Percentiles rank a stretch among this genome's conserved stretches.
Evolutionary conservation across 1,140 invertebrate genomes (phyloP).

Genomic region (Calliphora vicina): DNA sequence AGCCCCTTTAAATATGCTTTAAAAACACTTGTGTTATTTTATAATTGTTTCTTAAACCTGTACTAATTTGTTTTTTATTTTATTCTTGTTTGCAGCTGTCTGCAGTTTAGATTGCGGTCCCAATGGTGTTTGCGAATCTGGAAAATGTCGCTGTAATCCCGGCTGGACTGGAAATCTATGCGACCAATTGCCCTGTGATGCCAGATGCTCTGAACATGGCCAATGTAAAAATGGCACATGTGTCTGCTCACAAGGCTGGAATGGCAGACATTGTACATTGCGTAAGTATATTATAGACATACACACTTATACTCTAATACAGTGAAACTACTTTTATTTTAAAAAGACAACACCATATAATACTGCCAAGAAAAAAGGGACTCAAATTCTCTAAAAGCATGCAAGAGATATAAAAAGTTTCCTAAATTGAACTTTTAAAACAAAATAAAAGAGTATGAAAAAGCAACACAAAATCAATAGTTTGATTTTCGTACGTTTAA

Average conservation of each 20-base stretch:
- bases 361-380: neutral
- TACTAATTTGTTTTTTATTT: constrained; percentile 6
- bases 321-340: no score
- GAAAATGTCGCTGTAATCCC: constrained; percentile 86
- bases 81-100: constrained; percentile 70
- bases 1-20: neutral
- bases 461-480: neutral
- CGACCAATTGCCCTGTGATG: constrained; percentile 87
- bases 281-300: constrained; percentile 73
- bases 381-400: neutral
- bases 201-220: constrained; percentile 93
- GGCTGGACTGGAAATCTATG: constrained; percentile 93
- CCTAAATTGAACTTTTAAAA: neutral
- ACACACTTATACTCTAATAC: neutral
- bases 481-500: neutral
- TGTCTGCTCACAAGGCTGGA: constrained; percentile 96
- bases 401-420: neutral
- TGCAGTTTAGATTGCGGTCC: constrained; percentile 91
- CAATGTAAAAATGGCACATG: constrained; percentile 98
- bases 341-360: no score
- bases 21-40: neutral
- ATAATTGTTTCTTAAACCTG: neutral
- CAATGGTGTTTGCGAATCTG: constrained; percentile 89
- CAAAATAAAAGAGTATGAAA: neutral
- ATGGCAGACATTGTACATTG: constrained; percentile 93